phyloP scores from a whole-genome alignment of 2,797 vertebrate species.

The Lophotriccus pileatus region DNA sequence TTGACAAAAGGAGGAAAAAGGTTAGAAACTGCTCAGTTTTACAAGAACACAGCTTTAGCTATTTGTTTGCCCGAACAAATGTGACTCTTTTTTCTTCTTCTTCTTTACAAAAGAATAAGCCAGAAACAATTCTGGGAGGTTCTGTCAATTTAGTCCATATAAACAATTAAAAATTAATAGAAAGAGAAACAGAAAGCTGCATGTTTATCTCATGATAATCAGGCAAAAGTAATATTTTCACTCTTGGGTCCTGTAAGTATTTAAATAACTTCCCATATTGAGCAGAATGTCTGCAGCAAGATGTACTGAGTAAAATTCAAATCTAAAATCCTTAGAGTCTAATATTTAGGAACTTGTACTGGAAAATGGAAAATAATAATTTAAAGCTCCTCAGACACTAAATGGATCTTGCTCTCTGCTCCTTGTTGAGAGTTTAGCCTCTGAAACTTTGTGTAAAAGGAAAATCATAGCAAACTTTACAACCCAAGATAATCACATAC shows the following conservation, averaged over 20 bases:
- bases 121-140: neutral
- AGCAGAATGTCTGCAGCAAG: neutral
- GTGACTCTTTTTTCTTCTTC: neutral
- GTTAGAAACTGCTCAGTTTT: neutral
- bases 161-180: slow-evolving; percentile 28
- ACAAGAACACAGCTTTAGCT: neutral
- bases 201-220: neutral
- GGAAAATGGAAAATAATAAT: neutral
- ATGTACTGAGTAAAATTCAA: neutral
- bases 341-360: neutral
- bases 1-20: neutral
- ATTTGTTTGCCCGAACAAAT: neutral
- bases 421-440: neutral
- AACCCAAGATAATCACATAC: neutral
- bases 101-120: neutral
- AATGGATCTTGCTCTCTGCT: neutral
- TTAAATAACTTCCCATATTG: neutral
- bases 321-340: neutral
- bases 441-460: neutral
- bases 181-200: neutral
- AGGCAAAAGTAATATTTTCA: neutral
- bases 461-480: neutral
- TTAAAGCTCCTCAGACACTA: neutral
- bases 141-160: neutral
- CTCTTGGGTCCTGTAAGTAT: neutral